Conservation (phyloP, 2,888 invertebrate genomes). For the Aromia moschata region DNA sequence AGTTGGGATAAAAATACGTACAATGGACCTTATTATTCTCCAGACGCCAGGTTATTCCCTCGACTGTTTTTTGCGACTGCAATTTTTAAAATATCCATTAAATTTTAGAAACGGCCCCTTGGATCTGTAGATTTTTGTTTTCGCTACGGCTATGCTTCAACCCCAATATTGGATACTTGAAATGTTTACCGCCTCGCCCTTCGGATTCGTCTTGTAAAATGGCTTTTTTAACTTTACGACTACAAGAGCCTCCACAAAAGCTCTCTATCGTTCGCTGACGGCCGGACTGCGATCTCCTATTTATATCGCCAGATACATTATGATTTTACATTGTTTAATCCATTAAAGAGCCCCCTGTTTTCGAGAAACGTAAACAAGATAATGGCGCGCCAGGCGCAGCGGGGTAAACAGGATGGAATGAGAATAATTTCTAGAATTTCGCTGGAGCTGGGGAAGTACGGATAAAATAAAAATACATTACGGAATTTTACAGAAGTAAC, state of each 20-base stretch:
- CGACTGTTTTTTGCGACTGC: too few species aligned
- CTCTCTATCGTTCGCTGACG: constrained; percentile 17
- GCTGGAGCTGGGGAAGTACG: too few species aligned
- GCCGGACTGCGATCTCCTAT: constrained; percentile 4
- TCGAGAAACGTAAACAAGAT: constrained; percentile 1
- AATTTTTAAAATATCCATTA: too few species aligned
- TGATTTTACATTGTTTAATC: constrained; percentile 1
- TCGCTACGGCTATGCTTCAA: too few species aligned
- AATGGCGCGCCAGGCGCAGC: neutral
- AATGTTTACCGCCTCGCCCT: constrained; percentile 52
- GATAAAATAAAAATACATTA: too few species aligned
- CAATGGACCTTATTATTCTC: too few species aligned
- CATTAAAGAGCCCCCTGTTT: neutral
- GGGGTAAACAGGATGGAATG: neutral
- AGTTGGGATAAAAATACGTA: too few species aligned
- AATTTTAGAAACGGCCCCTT: too few species aligned
- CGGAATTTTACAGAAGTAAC: too few species aligned
- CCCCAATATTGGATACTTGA: constrained; percentile 52
- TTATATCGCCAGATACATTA: constrained; percentile 10
- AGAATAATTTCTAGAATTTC: neutral
- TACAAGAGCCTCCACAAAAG: constrained; percentile 31
- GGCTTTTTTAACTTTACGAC: constrained; percentile 47
- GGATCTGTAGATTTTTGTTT: too few species aligned
- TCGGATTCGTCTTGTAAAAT: constrained; percentile 51
- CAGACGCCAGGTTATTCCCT: too few species aligned